These are phyloP conservation scores for Sacculina carcini DNA, from an alignment of 2,888 invertebrate species.

Conservation along the genomic window DNA sequence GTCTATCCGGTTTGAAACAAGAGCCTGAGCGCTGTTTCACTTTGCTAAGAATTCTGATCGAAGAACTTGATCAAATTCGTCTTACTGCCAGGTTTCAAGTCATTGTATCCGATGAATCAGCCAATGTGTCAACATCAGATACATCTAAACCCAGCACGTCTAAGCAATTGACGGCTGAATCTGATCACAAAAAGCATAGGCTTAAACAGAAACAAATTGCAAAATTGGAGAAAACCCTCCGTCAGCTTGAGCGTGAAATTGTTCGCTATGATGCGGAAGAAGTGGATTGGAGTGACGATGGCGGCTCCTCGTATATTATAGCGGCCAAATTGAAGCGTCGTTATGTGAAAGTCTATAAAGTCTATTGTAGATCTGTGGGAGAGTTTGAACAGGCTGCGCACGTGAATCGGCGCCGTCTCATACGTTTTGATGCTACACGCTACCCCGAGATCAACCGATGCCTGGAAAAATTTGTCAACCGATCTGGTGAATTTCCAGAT, in stretches of 20 bases:
- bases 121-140: no score
- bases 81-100: no score
- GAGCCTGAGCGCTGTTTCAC: neutral
- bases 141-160: no score
- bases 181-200: neutral
- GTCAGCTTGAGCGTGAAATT: neutral
- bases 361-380: neutral
- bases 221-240: neutral
- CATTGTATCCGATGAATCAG: no score
- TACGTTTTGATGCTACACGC: slow-evolving; percentile 24
- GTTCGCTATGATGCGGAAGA: neutral
- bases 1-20: no score
- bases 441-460: slow-evolving; percentile 24
- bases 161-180: no score
- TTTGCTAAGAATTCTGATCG: neutral
- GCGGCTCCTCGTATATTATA: neutral
- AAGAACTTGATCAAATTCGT: neutral
- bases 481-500: slow-evolving; percentile 22
- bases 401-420: neutral
- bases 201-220: neutral
- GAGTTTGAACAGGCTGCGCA: neutral
- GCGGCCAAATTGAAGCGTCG: neutral
- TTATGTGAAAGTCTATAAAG: neutral
- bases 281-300: neutral
- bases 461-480: slow-evolving; percentile 22